Percentiles rank a stretch among this genome's conserved stretches.
These are phyloP conservation scores for Urocolius indicus DNA, from an alignment of 2,113 vertebrate species.

Conservation along the genomic window DNA sequence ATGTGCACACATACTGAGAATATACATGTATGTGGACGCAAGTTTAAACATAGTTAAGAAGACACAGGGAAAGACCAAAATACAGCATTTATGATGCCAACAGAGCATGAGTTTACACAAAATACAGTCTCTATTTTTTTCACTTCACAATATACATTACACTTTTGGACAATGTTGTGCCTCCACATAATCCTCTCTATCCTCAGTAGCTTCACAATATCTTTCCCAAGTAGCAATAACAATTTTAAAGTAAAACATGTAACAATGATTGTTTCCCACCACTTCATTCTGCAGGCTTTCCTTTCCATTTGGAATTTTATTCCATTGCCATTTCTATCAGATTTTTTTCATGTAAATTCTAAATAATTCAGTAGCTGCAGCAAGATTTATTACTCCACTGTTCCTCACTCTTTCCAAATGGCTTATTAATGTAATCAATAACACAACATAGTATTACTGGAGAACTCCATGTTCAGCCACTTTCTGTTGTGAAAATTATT, in stretches of 20 bases:
- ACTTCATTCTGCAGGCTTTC: neutral
- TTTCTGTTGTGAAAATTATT: neutral
- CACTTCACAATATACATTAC: neutral
- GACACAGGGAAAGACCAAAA: neutral
- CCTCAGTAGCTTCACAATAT: neutral
- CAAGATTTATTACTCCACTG: neutral
- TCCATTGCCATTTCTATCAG: neutral
- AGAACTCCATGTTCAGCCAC: neutral
- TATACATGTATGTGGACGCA: neutral
- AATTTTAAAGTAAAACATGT: neutral
- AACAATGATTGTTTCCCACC: neutral
- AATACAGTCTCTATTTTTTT: neutral
- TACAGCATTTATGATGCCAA: neutral
- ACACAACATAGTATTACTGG: neutral
- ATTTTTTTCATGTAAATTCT: neutral
- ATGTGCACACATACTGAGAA: neutral
- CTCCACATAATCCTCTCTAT: neutral
- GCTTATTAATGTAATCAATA: conserved; percentile 20
- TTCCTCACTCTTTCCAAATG: neutral
- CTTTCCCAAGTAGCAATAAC: neutral
- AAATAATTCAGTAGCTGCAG: neutral
- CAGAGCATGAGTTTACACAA: neutral
- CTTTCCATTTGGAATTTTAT: neutral
- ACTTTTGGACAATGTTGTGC: neutral
- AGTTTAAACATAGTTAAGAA: neutral